Base-by-base conservation (phyloP, 2,888 invertebrate species). In the Hirtodrosophila alboralis region DNA sequence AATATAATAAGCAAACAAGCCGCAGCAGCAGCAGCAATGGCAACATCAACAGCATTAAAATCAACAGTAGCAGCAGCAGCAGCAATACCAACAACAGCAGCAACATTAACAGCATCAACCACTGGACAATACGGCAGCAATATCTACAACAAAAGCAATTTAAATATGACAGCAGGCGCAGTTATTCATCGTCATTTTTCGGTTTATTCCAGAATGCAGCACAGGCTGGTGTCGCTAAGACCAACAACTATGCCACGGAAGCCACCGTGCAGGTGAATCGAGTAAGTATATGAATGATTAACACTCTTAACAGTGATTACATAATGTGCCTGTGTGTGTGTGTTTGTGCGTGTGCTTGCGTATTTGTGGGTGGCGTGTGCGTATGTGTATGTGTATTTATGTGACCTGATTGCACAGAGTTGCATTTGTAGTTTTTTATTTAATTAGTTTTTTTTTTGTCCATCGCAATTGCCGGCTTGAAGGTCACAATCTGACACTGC, bases 181-280 rank as follows among this genome's bases (percentile, higher is more conserved):
- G 68, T 72, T 83, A 87, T 80, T 84, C 79, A 88, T 80, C 86
- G 74, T 88, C 88, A 80, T 87, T 88, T 88, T 89, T 89, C 85
- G 87, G 87, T 89, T 84, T 88, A 67, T 90, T 88, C 87, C 89
- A 89, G 89, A 88, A 75, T 76, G 84, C 84, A 68, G 87, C 84
- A 73, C 66, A 84, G 68, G 71, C 86, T 62, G 87, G 85, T 67
- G 83, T 75, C 58, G 84, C 89, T 53, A 88, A 88, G 71, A 83
- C 84, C 48, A 90, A 90, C 56, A 89, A 88, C 85, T 91, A 89
- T 89, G 90, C 91, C 84, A 91, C 91, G 58, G 90, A 90, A 73
- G 91, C 90, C 26, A 89, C 89, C 43, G 87, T 90, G 41, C 87
- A 90, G 79, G 89, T 90, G 69, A 84, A 88, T 72, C 90, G 90